phyloP scores from a whole-genome alignment of 2,113 vertebrate genomes.

The Carollia perspicillata region DNA sequence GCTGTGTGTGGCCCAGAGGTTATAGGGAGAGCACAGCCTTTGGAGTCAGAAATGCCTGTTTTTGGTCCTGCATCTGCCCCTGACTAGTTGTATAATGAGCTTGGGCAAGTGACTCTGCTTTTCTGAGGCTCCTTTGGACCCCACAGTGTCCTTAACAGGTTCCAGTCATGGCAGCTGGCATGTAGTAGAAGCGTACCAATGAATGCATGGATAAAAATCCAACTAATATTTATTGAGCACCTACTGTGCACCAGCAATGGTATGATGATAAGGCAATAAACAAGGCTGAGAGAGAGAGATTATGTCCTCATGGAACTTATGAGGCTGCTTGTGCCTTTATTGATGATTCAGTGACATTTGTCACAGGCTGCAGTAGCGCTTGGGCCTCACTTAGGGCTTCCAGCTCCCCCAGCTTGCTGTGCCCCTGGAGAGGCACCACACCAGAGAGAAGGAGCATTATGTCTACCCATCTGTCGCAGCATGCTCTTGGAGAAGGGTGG shows the following conservation, averaged over 20 bases:
- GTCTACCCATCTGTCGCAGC: neutral
- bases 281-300: neutral
- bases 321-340: neutral
- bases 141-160: neutral
- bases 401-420: neutral
- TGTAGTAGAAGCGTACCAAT: neutral
- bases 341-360: neutral
- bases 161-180: neutral
- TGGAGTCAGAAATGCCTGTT: neutral
- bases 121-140: neutral
- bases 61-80: neutral
- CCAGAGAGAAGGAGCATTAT: constrained; percentile 18
- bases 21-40: neutral
- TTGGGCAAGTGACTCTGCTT: neutral
- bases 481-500: neutral
- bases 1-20: neutral
- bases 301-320: neutral
- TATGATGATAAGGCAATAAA: neutral
- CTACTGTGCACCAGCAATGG: neutral
- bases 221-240: neutral
- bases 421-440: neutral
- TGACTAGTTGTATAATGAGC: neutral
- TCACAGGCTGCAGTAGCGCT: neutral
- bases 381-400: constrained; percentile 14
- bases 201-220: neutral